Evolutionary conservation across 2,797 vertebrate genomes (phyloP).

Genomic region (Urosaurus nigricauda): DNA sequence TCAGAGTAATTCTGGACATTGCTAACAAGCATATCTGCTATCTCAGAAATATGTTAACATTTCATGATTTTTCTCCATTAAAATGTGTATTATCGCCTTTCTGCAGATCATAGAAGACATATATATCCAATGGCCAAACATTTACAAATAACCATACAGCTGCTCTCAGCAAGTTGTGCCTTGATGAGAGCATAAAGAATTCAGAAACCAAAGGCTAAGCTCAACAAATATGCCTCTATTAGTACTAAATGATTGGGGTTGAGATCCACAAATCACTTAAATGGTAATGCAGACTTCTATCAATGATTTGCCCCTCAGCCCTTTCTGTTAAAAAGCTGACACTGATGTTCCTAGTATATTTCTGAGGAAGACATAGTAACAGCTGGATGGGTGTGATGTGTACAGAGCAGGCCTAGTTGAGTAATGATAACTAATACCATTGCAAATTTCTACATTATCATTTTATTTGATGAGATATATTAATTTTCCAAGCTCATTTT

Average conservation of each 20-base stretch:
- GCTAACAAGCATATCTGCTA: conserved; percentile 72
- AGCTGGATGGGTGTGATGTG: conserved; percentile 27
- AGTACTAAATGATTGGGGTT: neutral
- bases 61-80: conserved; percentile 35
- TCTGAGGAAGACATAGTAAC: conserved; percentile 41
- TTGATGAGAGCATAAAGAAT: conserved; percentile 55
- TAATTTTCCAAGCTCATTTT: too few species aligned
- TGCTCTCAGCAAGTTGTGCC: conserved; percentile 39
- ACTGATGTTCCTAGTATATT: conserved; percentile 15
- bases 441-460: conserved; percentile 27
- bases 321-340: conserved; percentile 37
- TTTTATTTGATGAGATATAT: neutral
- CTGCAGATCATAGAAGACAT: neutral
- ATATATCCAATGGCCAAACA: conserved; percentile 16
- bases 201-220: conserved; percentile 43
- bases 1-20: conserved; percentile 85
- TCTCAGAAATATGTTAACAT: conserved; percentile 45
- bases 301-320: conserved; percentile 31
- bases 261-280: conserved; percentile 37
- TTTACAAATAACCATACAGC: conserved; percentile 36
- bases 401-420: conserved; percentile 31
- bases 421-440: conserved; percentile 21
- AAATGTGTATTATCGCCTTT: conserved; percentile 34
- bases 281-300: conserved; percentile 13
- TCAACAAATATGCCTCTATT: conserved; percentile 27